phyloP scores from a whole-genome alignment of 2,888 invertebrate genomes.

The Drosophila pegasa region DNA sequence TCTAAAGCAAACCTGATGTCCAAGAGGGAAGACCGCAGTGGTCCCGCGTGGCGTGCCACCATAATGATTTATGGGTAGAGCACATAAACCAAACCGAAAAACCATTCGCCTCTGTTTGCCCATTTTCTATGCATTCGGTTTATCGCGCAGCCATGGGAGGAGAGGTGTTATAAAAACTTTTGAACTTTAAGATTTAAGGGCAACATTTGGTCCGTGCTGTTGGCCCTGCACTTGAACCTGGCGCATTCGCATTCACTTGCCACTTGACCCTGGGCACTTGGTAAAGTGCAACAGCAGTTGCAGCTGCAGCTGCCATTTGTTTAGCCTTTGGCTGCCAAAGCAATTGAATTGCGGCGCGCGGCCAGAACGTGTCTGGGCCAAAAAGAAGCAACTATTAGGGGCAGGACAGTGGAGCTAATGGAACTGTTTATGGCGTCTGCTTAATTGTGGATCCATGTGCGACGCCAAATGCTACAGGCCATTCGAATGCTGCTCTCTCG shows the following conservation, averaged over 20 bases:
- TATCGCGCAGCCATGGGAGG: neutral
- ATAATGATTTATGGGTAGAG: constrained; percentile 32
- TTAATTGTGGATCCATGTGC: constrained; percentile 33
- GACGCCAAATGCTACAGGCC: constrained; percentile 8
- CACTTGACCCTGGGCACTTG: constrained; percentile 10
- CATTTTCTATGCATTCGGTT: constrained; percentile 1
- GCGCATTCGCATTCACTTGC: constrained; percentile 5
- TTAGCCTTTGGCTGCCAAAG: constrained; percentile 46
- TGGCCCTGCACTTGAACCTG: constrained; percentile 16
- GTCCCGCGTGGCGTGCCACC: constrained; percentile 2
- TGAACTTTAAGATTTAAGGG: constrained; percentile 34
- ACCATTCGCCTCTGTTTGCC: constrained; percentile 1
- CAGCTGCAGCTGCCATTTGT: constrained; percentile 47
- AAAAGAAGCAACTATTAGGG: constrained; percentile 43
- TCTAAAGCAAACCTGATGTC: constrained; percentile 4
- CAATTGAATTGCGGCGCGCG: constrained; percentile 15
- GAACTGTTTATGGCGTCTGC: constrained; percentile 42
- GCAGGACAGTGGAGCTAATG: constrained; percentile 19
- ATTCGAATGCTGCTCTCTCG: neutral
- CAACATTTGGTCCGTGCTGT: neutral
- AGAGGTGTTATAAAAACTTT: neutral
- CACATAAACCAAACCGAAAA: constrained; percentile 28
- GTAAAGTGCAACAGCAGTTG: constrained; percentile 34
- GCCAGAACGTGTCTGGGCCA: constrained; percentile 51
- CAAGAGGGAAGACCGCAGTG: neutral